Evolutionary conservation across 1,140 invertebrate species (phyloP).

Genomic region (Papilio aristodemus): DNA sequence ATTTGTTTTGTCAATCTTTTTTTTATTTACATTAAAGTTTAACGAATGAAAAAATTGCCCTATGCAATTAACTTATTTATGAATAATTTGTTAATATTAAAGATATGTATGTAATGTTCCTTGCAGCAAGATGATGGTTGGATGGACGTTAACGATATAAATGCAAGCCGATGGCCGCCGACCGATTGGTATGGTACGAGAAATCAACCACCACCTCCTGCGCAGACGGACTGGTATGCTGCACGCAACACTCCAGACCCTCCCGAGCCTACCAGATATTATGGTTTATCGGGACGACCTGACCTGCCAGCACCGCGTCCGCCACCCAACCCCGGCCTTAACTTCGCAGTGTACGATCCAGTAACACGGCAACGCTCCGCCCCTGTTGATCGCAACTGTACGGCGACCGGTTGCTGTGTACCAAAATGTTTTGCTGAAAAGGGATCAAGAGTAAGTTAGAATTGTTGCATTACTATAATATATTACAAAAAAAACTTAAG

Average conservation of each 20-base stretch:
- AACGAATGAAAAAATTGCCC: too few species aligned
- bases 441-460: constrained; percentile 84
- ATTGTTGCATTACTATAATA: too few species aligned
- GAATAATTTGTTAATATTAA: constrained; percentile 14
- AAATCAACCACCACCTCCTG: constrained; percentile 34
- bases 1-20: too few species aligned
- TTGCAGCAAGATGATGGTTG: constrained; percentile 55
- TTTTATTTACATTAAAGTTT: too few species aligned
- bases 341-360: constrained; percentile 80
- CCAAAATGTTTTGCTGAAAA: constrained; percentile 97
- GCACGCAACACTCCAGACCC: constrained; percentile 32
- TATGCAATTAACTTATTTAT: background rate
- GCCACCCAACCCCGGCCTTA: constrained; percentile 48
- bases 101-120: constrained; percentile 33
- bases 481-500: too few species aligned
- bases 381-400: constrained; percentile 82
- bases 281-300: constrained; percentile 45
- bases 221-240: constrained; percentile 35
- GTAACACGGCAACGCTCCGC: constrained; percentile 80
- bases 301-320: constrained; percentile 45
- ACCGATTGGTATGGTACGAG: constrained; percentile 39
- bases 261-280: constrained; percentile 32
- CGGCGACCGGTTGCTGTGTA: constrained; percentile 84
- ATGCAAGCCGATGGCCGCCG: constrained; percentile 44
- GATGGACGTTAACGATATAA: constrained; percentile 52